These are phyloP conservation scores for Callopanchax toddi DNA, from an alignment of 2,113 vertebrate genomes.

Conservation along the genomic window DNA sequence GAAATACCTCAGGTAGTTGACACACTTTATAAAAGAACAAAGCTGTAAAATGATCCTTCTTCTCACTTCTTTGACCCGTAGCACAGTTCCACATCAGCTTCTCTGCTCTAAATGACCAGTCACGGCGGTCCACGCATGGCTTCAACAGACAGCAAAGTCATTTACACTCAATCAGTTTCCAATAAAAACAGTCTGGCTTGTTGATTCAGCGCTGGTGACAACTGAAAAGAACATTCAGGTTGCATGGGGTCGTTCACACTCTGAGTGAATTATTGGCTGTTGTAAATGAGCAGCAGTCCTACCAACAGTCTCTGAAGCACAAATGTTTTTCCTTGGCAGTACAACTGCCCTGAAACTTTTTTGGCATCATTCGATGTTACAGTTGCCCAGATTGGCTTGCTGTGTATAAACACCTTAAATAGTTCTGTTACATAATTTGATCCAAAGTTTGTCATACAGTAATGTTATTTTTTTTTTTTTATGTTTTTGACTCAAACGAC, in stretches of 20 bases:
- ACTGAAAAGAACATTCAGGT: slow-evolving; percentile 49
- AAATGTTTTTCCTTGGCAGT: slow-evolving; percentile 59
- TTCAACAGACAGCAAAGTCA: background rate
- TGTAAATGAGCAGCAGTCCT: slow-evolving; percentile 25
- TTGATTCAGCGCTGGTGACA: background rate
- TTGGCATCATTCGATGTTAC: slow-evolving; percentile 28
- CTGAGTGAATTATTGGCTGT: slow-evolving; percentile 26
- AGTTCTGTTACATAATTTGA: slow-evolving; percentile 3
- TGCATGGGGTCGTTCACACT: slow-evolving; percentile 36
- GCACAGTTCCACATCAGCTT: slow-evolving; percentile 12
- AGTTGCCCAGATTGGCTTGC: slow-evolving; percentile 42
- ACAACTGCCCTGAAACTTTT: slow-evolving; percentile 40
- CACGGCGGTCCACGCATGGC: slow-evolving; percentile 1
- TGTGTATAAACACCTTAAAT: slow-evolving; percentile 27
- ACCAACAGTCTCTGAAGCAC: slow-evolving; percentile 34
- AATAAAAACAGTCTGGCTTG: background rate
- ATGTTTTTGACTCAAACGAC: background rate
- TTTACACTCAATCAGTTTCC: slow-evolving; percentile 1
- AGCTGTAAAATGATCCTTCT: slow-evolving; percentile 12
- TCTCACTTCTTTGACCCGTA: slow-evolving; percentile 24
- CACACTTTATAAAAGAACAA: slow-evolving; percentile 12
- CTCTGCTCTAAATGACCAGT: slow-evolving; percentile 22
- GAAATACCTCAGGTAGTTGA: slow-evolving; percentile 2
- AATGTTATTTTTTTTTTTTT: slow-evolving; percentile 5
- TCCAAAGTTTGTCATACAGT: background rate